These are phyloP conservation scores for Anabacerthia variegaticeps DNA, from an alignment of 2,797 vertebrate genomes.

Conservation along the genomic window DNA sequence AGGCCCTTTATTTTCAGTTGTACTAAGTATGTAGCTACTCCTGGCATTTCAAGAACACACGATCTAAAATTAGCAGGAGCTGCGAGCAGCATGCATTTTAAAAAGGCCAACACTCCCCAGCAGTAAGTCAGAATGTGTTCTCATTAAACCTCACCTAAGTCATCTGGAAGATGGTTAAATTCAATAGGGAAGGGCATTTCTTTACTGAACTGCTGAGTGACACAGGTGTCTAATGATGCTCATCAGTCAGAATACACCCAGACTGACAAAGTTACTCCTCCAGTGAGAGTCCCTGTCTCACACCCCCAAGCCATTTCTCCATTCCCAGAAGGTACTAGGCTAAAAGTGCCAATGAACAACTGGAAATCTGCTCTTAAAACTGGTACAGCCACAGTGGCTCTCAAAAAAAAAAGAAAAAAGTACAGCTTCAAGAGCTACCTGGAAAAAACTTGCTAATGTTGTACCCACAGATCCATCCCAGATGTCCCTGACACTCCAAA, in stretches of 20 bases:
- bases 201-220: not conserved
- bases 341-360: not conserved
- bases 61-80: not conserved
- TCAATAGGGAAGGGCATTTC: not conserved
- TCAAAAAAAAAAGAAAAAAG: not conserved
- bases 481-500: not conserved
- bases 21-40: not conserved
- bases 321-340: not conserved
- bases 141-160: not conserved
- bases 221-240: not conserved
- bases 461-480: not conserved
- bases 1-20: not conserved
- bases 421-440: not conserved
- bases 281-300: not conserved
- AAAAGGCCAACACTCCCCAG: not conserved
- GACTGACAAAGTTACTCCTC: not conserved
- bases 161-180: not conserved
- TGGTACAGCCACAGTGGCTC: not conserved
- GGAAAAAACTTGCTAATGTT: rapidly evolving
- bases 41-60: not conserved
- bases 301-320: not conserved
- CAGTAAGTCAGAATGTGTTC: not conserved
- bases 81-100: not conserved
- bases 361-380: not conserved
- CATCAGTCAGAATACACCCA: not conserved